Conservation (phyloP, 2,797 vertebrate species). For the Garrulus glandarius region DNA sequence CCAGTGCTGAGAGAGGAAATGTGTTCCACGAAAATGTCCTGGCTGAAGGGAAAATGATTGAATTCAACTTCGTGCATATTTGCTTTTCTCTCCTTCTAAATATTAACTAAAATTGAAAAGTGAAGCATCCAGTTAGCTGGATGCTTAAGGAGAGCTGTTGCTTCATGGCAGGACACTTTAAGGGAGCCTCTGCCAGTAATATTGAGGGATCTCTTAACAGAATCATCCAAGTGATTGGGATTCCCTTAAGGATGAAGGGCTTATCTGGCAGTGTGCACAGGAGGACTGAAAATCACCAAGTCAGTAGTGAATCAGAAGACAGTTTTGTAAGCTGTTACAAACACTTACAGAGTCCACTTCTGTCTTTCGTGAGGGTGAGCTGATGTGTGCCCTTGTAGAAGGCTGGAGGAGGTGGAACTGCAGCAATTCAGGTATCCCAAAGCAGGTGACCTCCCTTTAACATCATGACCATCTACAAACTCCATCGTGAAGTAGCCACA, state of each 20-base stretch:
- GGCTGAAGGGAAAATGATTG: background rate
- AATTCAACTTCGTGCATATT: background rate
- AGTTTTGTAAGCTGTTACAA: background rate
- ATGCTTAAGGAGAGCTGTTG: background rate
- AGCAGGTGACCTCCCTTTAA: background rate
- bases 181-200: background rate
- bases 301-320: background rate
- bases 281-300: background rate
- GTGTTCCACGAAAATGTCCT: background rate
- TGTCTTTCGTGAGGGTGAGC: accelerated
- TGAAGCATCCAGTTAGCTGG: background rate
- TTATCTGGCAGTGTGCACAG: background rate
- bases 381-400: background rate
- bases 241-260: background rate
- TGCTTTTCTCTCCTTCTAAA: background rate
- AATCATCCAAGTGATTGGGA: background rate
- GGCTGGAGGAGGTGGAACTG: background rate
- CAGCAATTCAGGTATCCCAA: background rate
- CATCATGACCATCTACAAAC: background rate
- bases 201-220: background rate
- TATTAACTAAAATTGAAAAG: background rate
- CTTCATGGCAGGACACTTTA: background rate
- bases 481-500: background rate
- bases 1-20: background rate
- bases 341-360: background rate